Evolutionary conservation across 2,888 invertebrate genomes (phyloP).

Genomic region (Stomorhina lunata): DNA sequence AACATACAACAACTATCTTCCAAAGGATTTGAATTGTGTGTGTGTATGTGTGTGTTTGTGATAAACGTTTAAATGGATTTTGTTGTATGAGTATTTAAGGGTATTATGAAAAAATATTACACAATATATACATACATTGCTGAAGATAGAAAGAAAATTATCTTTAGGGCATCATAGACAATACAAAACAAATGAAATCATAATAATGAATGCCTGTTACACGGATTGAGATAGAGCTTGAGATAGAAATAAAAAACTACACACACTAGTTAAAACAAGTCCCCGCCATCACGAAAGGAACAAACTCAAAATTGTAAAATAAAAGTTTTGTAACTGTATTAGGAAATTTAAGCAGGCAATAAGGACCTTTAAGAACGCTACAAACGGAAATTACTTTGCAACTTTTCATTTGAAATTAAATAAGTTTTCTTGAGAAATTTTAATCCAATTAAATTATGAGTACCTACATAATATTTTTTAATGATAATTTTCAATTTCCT

Average conservation of each 20-base stretch:
- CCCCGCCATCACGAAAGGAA: slow-evolving; percentile 1
- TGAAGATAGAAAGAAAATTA: slow-evolving; percentile 29
- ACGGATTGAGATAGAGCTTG: slow-evolving; percentile 42
- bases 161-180: slow-evolving; percentile 54
- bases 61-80: background rate
- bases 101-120: slow-evolving; percentile 2
- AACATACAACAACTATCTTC: background rate
- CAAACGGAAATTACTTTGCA: background rate
- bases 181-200: slow-evolving; percentile 53
- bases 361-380: background rate
- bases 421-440: background rate
- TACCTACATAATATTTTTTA: too few species aligned
- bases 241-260: slow-evolving; percentile 15
- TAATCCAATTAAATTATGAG: too few species aligned
- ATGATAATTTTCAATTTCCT: too few species aligned
- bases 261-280: background rate
- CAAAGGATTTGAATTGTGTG: slow-evolving; percentile 13
- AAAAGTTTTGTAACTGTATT: background rate
- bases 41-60: background rate
- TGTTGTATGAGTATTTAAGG: background rate
- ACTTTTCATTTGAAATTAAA: too few species aligned
- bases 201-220: slow-evolving; percentile 46
- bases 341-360: background rate
- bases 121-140: slow-evolving; percentile 9
- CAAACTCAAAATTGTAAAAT: background rate